Conservation (phyloP, 2,888 invertebrate species). For the Meganola albula region DNA sequence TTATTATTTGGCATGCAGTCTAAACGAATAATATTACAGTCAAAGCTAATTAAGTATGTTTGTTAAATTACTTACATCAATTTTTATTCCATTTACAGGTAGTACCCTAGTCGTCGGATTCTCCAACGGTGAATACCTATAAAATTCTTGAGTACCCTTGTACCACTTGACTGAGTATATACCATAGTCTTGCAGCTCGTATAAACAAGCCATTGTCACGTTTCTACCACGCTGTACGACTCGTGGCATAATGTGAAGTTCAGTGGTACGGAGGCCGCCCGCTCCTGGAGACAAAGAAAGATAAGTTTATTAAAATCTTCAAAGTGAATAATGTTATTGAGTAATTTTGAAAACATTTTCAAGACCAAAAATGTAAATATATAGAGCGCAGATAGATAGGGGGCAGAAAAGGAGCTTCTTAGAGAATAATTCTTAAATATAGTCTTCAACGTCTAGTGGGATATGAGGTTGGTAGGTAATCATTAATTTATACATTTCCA, state of each 20-base stretch:
- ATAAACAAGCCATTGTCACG: conserved; percentile 85
- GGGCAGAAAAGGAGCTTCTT: no score
- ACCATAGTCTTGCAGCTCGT: conserved; percentile 84
- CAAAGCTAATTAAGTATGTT: no score
- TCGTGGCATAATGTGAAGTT: conserved; percentile 82
- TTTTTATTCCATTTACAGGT: conserved; percentile 83
- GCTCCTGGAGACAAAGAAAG: conserved; percentile 67
- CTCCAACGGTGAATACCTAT: conserved; percentile 87
- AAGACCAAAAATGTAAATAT: no score
- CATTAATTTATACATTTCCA: no score
- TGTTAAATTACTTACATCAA: conserved; percentile 87
- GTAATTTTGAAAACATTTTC: no score
- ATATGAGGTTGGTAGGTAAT: no score
- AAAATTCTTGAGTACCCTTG: conserved; percentile 88
- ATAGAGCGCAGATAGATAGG: no score
- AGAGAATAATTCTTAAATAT: no score
- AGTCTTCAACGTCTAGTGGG: no score
- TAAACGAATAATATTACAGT: no score
- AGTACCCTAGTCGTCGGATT: conserved; percentile 84
- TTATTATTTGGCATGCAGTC: no score
- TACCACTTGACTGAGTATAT: conserved; percentile 93
- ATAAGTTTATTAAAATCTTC: not conserved
- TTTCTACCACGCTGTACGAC: conserved; percentile 83
- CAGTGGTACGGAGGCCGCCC: conserved; percentile 83
- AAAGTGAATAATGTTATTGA: not conserved